Conservation (phyloP, 2,888 invertebrate species). For the Hypomecis atomaria region DNA sequence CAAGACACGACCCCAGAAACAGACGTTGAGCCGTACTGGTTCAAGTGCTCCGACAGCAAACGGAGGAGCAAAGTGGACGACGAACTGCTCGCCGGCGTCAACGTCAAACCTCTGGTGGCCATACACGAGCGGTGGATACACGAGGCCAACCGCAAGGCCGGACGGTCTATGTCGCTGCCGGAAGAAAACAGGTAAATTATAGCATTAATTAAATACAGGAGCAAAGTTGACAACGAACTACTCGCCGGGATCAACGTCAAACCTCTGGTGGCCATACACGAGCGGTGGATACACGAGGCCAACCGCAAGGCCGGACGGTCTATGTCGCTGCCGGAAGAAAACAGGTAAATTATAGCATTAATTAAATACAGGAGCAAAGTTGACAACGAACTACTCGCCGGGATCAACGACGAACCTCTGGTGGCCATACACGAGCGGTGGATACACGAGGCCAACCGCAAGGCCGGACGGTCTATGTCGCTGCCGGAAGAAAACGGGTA, state of each 20-base stretch:
- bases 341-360: slow-evolving; percentile 58
- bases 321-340: slow-evolving; percentile 73
- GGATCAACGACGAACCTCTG: slow-evolving; percentile 73
- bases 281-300: slow-evolving; percentile 79
- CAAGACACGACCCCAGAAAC: slow-evolving; percentile 56
- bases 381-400: slow-evolving; percentile 67
- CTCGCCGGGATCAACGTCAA: slow-evolving; percentile 72
- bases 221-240: slow-evolving; percentile 63
- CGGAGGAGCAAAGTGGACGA: slow-evolving; percentile 57
- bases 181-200: slow-evolving; percentile 66
- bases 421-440: slow-evolving; percentile 80
- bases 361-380: slow-evolving; percentile 51
- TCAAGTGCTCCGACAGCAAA: slow-evolving; percentile 48
- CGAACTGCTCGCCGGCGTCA: slow-evolving; percentile 66
- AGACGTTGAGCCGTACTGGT: slow-evolving; percentile 56
- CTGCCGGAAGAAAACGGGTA: slow-evolving; percentile 75
- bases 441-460: slow-evolving; percentile 78
- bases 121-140: slow-evolving; percentile 80
- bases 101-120: slow-evolving; percentile 77
- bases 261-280: slow-evolving; percentile 79
- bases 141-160: slow-evolving; percentile 73
- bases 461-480: slow-evolving; percentile 69
- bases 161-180: slow-evolving; percentile 72
- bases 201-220: no score
- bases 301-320: slow-evolving; percentile 70